These are phyloP conservation scores for Drosophila malerkotliana DNA, from an alignment of 1,140 invertebrate genomes.

Conservation along the genomic window DNA sequence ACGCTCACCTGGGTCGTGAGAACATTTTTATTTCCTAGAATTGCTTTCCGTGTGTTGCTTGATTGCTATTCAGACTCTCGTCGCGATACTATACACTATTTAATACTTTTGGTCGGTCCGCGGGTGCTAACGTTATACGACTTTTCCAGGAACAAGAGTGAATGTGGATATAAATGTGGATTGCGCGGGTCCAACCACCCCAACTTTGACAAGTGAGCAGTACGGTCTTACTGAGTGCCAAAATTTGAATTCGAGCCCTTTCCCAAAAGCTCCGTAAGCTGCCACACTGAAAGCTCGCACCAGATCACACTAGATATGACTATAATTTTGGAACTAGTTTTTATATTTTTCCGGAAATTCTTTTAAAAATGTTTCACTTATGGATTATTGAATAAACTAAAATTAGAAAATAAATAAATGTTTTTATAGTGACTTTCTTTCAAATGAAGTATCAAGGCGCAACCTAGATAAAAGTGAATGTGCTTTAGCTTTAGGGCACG, in stretches of 20 bases:
- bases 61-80: slow-evolving; percentile 34
- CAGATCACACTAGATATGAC: too few species aligned
- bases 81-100: slow-evolving; percentile 11
- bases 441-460: too few species aligned
- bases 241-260: neutral
- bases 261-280: neutral
- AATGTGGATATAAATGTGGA: neutral
- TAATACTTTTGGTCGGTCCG: slow-evolving; percentile 51
- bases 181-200: slow-evolving; percentile 13
- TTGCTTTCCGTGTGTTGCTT: slow-evolving; percentile 42
- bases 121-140: neutral
- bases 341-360: too few species aligned
- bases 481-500: too few species aligned
- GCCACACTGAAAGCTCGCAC: neutral
- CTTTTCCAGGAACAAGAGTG: slow-evolving; percentile 29
- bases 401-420: too few species aligned
- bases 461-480: too few species aligned
- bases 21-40: slow-evolving; percentile 65
- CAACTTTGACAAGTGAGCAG: neutral
- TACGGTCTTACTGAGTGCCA: slow-evolving; percentile 2
- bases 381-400: too few species aligned
- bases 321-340: too few species aligned
- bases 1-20: slow-evolving; percentile 73
- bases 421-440: too few species aligned
- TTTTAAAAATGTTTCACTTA: too few species aligned